Base-by-base conservation (phyloP, 2,113 vertebrate species). In the Amphiprion ocellaris region DNA sequence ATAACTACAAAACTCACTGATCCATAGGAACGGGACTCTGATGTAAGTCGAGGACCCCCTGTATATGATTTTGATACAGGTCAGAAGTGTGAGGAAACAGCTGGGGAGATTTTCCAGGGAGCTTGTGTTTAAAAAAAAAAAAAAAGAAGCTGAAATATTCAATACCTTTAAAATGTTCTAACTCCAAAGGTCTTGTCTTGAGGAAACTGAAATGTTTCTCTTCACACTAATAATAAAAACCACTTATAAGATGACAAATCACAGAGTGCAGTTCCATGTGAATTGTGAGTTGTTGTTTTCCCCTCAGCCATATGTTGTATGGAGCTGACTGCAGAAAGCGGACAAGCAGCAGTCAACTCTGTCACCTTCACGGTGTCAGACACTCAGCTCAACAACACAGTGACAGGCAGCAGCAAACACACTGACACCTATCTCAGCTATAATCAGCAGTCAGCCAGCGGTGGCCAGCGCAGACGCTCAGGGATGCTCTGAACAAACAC, bases 371-470 rank as follows among this genome's bases (percentile, higher is more conserved):
- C 62, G 64, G 70, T 69, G 67, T 65, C 72, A 86, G 50, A 61
- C 28, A 1, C 66, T 77, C 67, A 17, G 54, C 74, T 70, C 60
- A 60, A 56, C 80, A 76, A 47, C 73, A 56, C 41, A 17, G 50
- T 79, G 87, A 87, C 62, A 83, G 59, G 56, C 74, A 70, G 74
- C 84, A 88, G 87, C 72, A 85, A 87, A 80, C 74, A 79, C 54
- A 41, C 53, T 72, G 69, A 84, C 84, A 74, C 74, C 72, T 78
- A 63, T 68, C 70, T 77, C 64, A 67, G 30, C 71, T 76, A 54
- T 4, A 62, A 49, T 39, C 73, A 64, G 59, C 74, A 63, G 30
- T 50, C 83, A 60, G 64, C 61, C 19, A 47, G 19, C n/a, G 37
- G 49, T 77, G 68, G 49, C 70, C 50, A 21, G 50, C 72, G 80